Evolutionary conservation across 2,113 vertebrate species (phyloP), one percentile per base, ranked within the genome.

Genomic region (Tupaia chinensis): DNA sequence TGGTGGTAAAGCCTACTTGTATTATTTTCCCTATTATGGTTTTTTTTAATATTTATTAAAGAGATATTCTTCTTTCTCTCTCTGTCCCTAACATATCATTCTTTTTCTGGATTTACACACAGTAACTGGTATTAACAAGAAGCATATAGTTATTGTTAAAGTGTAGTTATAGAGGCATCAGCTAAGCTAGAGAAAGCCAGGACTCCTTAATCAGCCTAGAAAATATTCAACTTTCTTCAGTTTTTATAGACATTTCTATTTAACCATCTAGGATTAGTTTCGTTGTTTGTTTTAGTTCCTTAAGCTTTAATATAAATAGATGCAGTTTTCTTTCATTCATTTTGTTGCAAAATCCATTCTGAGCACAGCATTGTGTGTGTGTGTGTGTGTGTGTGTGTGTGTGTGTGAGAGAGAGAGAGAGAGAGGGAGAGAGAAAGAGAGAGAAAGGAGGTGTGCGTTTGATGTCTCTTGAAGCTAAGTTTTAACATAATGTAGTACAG

Each of bases 31-130:
- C 76, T 89, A 61, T 5, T 81, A 11, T 86, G 12, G 13, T 44
- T 91, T 70, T 89, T 60, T 60, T n/a, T 65, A 78, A 15, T 70
- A 29, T 19, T 96, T 69, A 80, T 83, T 89, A 80, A 89, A 87
- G 68, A 79, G 72, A 84, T 29, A 9, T 60, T 69, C 58, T 94
- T 14, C 23, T 86, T 9, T 72, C 66, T 77, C 29, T 70, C 27
- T 89, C 58, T 84, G 60, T 80, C 27, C 25, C 27, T 68, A 79
- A 74, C 53, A 63, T 68, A 34, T 27, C 63, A 79, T 89, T 85
- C 63, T 85, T 92, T 63, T 90, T 27, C 60, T 77, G 53, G 27
- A 82, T 68, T 11, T 89, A 29, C 6, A 65, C 6, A 73, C 8
- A 88, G 32, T 88, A 82, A 58, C 63, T 81, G 13, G 23, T 27